These are phyloP conservation scores for Listronotus bonariensis DNA, from an alignment of 1,140 invertebrate species.

Conservation along the genomic window DNA sequence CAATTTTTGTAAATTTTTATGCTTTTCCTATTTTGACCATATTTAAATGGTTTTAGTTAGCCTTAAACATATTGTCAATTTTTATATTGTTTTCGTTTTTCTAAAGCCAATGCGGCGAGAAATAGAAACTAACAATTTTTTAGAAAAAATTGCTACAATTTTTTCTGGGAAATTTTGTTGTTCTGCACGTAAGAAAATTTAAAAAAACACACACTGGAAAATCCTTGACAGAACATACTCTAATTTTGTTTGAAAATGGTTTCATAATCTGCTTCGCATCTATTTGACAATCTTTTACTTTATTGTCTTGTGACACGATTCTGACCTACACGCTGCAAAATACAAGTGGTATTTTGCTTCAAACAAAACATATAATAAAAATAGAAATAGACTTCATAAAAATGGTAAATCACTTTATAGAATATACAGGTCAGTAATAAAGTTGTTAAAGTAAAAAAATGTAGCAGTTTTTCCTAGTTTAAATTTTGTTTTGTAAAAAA, in stretches of 20 bases:
- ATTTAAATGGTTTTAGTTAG: conserved; percentile 10
- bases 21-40: conserved; percentile 8
- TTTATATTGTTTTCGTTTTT: conserved; percentile 15
- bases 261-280: too few relatives aligned
- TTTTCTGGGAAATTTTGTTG: background rate
- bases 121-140: conserved; percentile 5
- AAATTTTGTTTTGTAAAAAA: conserved; percentile 23
- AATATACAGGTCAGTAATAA: conserved; percentile 3
- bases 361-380: too few relatives aligned
- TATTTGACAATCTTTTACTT: too few relatives aligned
- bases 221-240: too few relatives aligned
- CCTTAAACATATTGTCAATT: conserved; percentile 21
- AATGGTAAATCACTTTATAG: too few relatives aligned
- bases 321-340: too few relatives aligned
- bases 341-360: too few relatives aligned
- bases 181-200: too few relatives aligned
- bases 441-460: background rate
- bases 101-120: conserved; percentile 1
- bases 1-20: conserved; percentile 13
- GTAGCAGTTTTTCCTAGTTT: background rate
- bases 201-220: too few relatives aligned
- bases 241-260: too few relatives aligned
- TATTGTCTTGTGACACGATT: too few relatives aligned
- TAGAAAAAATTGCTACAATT: background rate
- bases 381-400: too few relatives aligned